Evolutionary conservation across 2,888 invertebrate genomes (phyloP), one percentile per base, ranked within the genome.

Genomic region (Chymomyza procnemis): DNA sequence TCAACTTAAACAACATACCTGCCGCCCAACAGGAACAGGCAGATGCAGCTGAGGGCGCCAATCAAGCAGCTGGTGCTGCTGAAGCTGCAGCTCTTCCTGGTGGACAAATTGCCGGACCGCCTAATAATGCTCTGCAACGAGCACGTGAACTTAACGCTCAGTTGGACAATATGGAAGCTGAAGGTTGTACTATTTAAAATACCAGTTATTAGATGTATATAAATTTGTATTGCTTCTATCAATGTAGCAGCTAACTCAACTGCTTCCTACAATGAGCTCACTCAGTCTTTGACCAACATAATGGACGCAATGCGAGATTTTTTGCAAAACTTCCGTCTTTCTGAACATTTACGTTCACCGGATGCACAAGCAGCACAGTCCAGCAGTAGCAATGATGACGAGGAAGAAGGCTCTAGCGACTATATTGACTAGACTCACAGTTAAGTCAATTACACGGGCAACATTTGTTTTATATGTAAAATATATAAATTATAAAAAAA

Each of bases 231-330:
- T 41, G 9, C 12, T 41, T 41, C 12, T 41, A 41, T 41, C 12
- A 41, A 41, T 41, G 3, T 12, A 41, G 34, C 34, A 71, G 64
- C 69, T 47, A 85, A 83, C 14, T 47, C 47, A 16, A 50, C 88
- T 16, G 91, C 89, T 54, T 90, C 79, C 1, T 88, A 87, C 66
- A 79, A 80, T n/a, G 89, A 88, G 60, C 90, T 95, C 14, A 92
- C 94, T 41, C 92, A 93, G 66, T 94, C 94, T 66, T 93, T 95
- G 2, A 94, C 93, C 6, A 93, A 93, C 0, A 91, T 95, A 66
- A 92, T 95, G 75, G 94, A 94, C 79, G 95, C 95, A 9, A 95
- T 95, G 94, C 91, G 95, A 52, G 94, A 95, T 79, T 92, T 95
- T 66, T 90, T 95, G 48, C 93, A 93, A 67, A 94, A 94, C 85